Conservation (phyloP, 2,888 invertebrate genomes). For the Byasa hedistus region DNA sequence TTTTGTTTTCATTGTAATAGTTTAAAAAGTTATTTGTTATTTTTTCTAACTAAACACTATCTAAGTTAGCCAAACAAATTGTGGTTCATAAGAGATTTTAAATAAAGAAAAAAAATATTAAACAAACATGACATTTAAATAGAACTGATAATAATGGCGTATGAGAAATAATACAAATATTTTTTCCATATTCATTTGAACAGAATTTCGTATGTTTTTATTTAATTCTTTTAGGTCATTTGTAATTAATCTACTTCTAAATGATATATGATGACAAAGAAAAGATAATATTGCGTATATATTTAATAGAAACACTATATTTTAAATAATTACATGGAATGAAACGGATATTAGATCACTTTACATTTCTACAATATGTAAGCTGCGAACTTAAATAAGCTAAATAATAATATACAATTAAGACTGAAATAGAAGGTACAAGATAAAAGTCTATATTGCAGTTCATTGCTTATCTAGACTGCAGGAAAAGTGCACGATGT, state of each 20-base stretch:
- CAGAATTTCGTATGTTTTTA: background rate
- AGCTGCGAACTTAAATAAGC: background rate
- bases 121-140: too few species aligned
- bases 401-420: background rate
- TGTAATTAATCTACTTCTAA: background rate
- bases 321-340: constrained; percentile 7
- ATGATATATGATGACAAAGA: background rate
- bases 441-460: background rate
- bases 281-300: background rate
- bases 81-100: too few species aligned
- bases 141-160: too few species aligned
- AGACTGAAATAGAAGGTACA: background rate
- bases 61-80: too few species aligned
- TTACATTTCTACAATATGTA: constrained; percentile 3
- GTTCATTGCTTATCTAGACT: constrained; percentile 42
- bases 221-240: background rate
- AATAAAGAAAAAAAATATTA: too few species aligned
- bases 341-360: background rate
- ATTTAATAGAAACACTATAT: constrained; percentile 1
- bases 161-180: too few species aligned
- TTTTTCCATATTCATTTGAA: too few species aligned
- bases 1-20: too few species aligned
- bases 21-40: too few species aligned
- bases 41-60: too few species aligned
- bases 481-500: constrained; percentile 96